Evolutionary conservation across 2,113 vertebrate species (phyloP).

Genomic region (human): GRCh38 chr1:176381501-176382000

Average conservation of each 20-base stretch:
- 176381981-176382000: slow-evolving; percentile 13
- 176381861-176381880: not conserved
- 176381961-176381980: not conserved
- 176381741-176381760: slow-evolving; percentile 76
- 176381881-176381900: not conserved
- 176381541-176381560: slow-evolving; percentile 46
- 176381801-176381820: slow-evolving; percentile 63
- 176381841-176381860: slow-evolving; percentile 9
- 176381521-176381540: slow-evolving; percentile 43
- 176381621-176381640: slow-evolving; percentile 65
- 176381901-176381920: not conserved
- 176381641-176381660: slow-evolving; percentile 69
- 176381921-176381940: not conserved
- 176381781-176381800: slow-evolving; percentile 73
- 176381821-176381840: slow-evolving; percentile 58
- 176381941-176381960: not conserved
- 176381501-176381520: slow-evolving; percentile 54
- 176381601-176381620: slow-evolving; percentile 42
- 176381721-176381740: slow-evolving; percentile 71
- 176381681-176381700: slow-evolving; percentile 71
- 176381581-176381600: slow-evolving; percentile 71
- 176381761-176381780: slow-evolving; percentile 66
- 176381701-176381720: slow-evolving; percentile 58
- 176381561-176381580: slow-evolving; percentile 46
- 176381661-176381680: slow-evolving; percentile 75